phyloP scores from a whole-genome alignment of 2,113 vertebrate genomes.

The Fukomys damarensis region DNA sequence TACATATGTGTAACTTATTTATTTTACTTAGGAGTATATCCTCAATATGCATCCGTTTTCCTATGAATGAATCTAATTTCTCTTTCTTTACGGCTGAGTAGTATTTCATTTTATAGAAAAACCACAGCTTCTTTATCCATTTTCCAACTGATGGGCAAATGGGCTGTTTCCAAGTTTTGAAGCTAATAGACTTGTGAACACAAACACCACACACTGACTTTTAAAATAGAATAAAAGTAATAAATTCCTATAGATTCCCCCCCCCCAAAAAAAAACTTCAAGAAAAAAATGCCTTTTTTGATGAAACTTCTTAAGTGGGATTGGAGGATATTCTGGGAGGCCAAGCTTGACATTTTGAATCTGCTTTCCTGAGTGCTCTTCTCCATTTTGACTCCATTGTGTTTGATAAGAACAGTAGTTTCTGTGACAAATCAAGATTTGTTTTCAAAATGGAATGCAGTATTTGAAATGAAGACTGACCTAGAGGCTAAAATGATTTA shows the following conservation, averaged over 20 bases:
- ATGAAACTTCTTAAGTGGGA: neutral
- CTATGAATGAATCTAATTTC: too few relatives aligned
- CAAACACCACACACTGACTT: neutral
- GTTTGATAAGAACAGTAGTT: neutral
- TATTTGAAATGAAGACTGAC: neutral
- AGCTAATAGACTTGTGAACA: neutral
- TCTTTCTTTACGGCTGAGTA: too few relatives aligned
- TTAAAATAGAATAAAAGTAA: conserved; percentile 6
- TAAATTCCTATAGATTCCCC: neutral
- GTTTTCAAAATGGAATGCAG: neutral
- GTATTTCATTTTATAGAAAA: too few relatives aligned
- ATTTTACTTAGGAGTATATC: too few relatives aligned
- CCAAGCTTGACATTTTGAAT: neutral
- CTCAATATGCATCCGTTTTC: too few relatives aligned
- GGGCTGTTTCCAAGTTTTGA: too few relatives aligned
- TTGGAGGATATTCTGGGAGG: neutral
- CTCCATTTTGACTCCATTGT: neutral
- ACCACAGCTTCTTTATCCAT: too few relatives aligned
- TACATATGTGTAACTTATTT: too few relatives aligned
- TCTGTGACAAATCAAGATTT: neutral
- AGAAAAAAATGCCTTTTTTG: neutral
- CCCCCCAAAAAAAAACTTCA: neutral
- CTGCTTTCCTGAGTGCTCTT: neutral
- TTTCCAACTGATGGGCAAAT: too few relatives aligned
- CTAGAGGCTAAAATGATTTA: neutral